phyloP scores from a whole-genome alignment of 1,140 invertebrate genomes.

The Microplitis mediator region DNA sequence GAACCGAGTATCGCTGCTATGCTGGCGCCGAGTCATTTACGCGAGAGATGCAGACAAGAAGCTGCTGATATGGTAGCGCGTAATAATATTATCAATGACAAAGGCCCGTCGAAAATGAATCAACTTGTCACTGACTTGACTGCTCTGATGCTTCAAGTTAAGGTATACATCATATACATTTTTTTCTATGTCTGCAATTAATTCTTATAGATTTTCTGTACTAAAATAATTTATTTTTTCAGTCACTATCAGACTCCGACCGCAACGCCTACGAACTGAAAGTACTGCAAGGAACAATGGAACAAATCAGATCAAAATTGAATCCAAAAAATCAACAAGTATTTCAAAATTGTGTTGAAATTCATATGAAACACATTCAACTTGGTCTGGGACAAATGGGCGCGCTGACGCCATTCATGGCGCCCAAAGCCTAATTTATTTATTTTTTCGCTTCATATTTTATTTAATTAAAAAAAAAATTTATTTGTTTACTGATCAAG shows the following conservation, averaged over 20 bases:
- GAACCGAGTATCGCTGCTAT: slow-evolving; percentile 87
- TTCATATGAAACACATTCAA: slow-evolving; percentile 92
- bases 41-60: slow-evolving; percentile 85
- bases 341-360: slow-evolving; percentile 90
- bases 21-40: slow-evolving; percentile 83
- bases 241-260: slow-evolving; percentile 87
- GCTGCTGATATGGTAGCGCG: slow-evolving; percentile 80
- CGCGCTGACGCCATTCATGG: slow-evolving; percentile 56
- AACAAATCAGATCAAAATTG: slow-evolving; percentile 83
- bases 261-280: slow-evolving; percentile 90
- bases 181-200: not conserved
- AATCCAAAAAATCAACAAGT: slow-evolving; percentile 77
- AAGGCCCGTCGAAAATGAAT: slow-evolving; percentile 69
- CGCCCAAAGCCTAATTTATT: slow-evolving; percentile 53
- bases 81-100: slow-evolving; percentile 70
- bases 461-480: not conserved
- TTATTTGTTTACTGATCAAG: not conserved
- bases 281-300: slow-evolving; percentile 89
- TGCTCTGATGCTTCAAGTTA: slow-evolving; percentile 90
- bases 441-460: not conserved
- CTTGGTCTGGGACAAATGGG: slow-evolving; percentile 74
- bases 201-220: no score
- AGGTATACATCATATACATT: slow-evolving; percentile 62
- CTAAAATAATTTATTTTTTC: slow-evolving; percentile 41
- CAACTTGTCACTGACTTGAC: slow-evolving; percentile 86